A percentile compares a stretch with the other conserved stretches of the same genome.
Evolutionary conservation across 2,797 vertebrate genomes (phyloP).

Genomic region (Poeciliopsis paucimaculata): DNA sequence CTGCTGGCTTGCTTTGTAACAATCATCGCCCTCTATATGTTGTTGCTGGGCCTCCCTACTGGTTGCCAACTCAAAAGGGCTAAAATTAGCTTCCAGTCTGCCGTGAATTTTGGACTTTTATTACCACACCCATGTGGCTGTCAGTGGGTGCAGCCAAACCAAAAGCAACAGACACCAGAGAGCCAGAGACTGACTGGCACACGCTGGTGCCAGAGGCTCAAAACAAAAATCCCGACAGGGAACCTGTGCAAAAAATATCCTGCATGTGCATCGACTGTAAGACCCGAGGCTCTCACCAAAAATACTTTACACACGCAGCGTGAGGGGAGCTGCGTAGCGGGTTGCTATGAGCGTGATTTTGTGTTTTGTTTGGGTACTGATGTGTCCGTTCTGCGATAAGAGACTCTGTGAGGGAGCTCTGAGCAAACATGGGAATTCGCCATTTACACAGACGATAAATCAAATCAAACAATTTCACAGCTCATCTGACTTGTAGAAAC

Average conservation of each 20-base stretch:
- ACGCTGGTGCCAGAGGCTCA: constrained; percentile 48
- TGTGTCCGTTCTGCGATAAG: constrained; percentile 24
- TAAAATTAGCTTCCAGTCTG: constrained; percentile 78
- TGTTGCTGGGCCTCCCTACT: constrained; percentile 54
- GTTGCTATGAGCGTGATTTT: constrained; percentile 19
- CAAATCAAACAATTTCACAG: constrained; percentile 20
- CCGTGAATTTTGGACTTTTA: constrained; percentile 70
- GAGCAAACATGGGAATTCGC: constrained; percentile 27
- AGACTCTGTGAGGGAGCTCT: constrained; percentile 27
- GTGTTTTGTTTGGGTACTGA: constrained; percentile 19
- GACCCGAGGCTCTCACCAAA: constrained; percentile 46
- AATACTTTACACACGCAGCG: constrained; percentile 42
- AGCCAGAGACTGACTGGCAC: constrained; percentile 39
- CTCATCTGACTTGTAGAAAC: constrained; percentile 26
- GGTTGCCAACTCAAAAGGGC: constrained; percentile 64
- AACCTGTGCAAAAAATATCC: constrained; percentile 50
- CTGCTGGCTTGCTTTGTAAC: constrained; percentile 31
- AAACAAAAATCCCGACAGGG: constrained; percentile 47
- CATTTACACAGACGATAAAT: constrained; percentile 16
- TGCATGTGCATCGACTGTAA: constrained; percentile 37
- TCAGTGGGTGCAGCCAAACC: constrained; percentile 59
- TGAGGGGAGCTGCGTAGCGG: constrained; percentile 26
- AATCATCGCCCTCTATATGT: constrained; percentile 32
- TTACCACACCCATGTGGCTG: constrained; percentile 68
- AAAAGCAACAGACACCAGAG: constrained; percentile 44